A percentile compares a stretch with the other conserved stretches of the same genome.
Conservation (phyloP, 2,888 invertebrate genomes). For the Machimus atricapillus region DNA sequence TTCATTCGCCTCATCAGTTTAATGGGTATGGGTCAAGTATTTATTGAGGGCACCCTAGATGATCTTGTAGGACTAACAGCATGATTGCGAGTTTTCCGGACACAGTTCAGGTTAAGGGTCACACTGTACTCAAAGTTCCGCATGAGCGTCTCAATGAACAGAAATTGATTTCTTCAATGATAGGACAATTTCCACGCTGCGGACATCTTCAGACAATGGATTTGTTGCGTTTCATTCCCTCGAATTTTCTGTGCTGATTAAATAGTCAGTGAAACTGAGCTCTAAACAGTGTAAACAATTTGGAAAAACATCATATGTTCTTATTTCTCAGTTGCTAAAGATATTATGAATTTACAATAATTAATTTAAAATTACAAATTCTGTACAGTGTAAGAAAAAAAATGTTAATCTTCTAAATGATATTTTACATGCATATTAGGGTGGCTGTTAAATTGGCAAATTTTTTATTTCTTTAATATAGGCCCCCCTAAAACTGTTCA, state of each 20-base stretch:
- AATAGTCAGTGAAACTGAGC: neutral
- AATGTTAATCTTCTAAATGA: no score
- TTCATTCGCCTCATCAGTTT: neutral
- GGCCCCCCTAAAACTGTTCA: no score
- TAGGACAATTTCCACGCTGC: neutral
- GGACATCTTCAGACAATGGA: neutral
- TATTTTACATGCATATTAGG: no score
- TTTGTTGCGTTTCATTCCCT: neutral
- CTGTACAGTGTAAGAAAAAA: no score
- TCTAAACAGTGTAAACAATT: neutral
- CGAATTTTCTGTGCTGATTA: neutral
- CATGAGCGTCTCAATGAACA: slow-evolving; percentile 4
- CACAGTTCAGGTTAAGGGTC: slow-evolving; percentile 10
- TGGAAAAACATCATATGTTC: neutral
- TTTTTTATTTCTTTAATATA: no score
- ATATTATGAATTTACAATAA: no score
- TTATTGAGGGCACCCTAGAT: neutral
- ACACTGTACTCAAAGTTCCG: slow-evolving; percentile 6
- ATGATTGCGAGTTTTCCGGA: slow-evolving; percentile 22
- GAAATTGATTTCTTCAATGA: slow-evolving; percentile 26
- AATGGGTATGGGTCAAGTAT: neutral
- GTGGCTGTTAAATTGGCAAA: no score
- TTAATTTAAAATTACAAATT: no score
- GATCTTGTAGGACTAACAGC: slow-evolving; percentile 4
- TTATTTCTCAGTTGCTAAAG: no score